Percentiles rank a stretch among this genome's conserved stretches.
Conservation (phyloP, 2,797 vertebrate genomes). For the Siniperca obscura region DNA sequence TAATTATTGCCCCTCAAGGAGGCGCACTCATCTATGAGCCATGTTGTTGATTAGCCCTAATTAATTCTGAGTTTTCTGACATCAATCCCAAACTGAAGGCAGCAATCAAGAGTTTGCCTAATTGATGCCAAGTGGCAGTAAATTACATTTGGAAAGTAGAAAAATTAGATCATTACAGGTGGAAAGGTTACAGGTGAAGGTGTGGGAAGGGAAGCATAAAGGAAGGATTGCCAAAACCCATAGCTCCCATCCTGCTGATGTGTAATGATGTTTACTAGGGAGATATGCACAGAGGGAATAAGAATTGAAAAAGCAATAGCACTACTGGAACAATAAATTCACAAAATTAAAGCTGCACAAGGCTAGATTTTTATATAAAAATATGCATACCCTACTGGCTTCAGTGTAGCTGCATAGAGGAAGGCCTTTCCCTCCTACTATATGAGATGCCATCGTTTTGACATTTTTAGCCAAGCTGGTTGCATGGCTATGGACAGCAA, state of each 20-base stretch:
- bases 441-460: background rate
- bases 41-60: slow-evolving; percentile 33
- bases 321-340: slow-evolving; percentile 34
- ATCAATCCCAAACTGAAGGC: slow-evolving; percentile 42
- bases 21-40: background rate
- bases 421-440: background rate
- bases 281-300: slow-evolving; percentile 30
- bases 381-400: slow-evolving; percentile 19
- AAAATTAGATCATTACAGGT: slow-evolving; percentile 43
- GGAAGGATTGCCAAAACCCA: slow-evolving; percentile 17
- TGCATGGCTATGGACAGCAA: background rate
- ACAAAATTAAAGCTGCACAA: slow-evolving; percentile 36
- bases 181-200: slow-evolving; percentile 51
- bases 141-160: slow-evolving; percentile 51
- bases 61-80: slow-evolving; percentile 52
- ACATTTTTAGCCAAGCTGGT: background rate
- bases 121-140: slow-evolving; percentile 59
- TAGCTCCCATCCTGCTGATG: slow-evolving; percentile 40
- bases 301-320: slow-evolving; percentile 25
- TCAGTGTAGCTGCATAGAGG: background rate
- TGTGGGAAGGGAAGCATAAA: slow-evolving; percentile 34
- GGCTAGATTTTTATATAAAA: slow-evolving; percentile 27
- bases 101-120: slow-evolving; percentile 32
- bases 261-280: slow-evolving; percentile 37
- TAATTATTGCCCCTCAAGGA: slow-evolving; percentile 29